Evolutionary conservation across 2,888 invertebrate species (phyloP).

Genomic region (Trichacis sp.): DNA sequence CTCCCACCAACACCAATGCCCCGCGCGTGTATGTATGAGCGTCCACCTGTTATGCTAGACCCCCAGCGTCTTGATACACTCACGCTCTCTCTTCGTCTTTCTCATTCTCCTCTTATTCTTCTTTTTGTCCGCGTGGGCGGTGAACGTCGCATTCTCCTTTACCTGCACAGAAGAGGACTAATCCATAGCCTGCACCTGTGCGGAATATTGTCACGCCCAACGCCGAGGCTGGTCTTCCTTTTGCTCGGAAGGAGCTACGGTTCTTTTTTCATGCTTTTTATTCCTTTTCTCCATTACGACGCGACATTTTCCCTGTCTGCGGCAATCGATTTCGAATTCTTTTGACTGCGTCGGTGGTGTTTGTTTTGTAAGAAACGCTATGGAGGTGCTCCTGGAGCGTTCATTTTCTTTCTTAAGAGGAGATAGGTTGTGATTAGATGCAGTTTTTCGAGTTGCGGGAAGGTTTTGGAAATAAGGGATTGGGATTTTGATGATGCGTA

Average conservation of each 20-base stretch:
- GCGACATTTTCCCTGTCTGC: constrained; percentile 2
- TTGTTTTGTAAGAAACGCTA: too few species aligned
- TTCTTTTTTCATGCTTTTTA: not conserved
- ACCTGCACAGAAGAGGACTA: constrained; percentile 38
- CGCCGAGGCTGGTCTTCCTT: not conserved
- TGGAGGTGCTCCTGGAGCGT: too few species aligned
- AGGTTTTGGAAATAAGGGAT: too few species aligned
- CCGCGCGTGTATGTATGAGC: too few species aligned
- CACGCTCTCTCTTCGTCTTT: constrained; percentile 20
- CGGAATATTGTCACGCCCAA: constrained; percentile 59
- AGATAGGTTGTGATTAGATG: too few species aligned
- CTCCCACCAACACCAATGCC: too few species aligned
- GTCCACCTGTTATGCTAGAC: constrained; percentile 65
- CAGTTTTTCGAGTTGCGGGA: too few species aligned
- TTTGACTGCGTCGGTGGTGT: not conserved
- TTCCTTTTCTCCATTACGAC: not conserved
- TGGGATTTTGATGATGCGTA: too few species aligned
- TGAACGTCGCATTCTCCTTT: constrained; percentile 43
- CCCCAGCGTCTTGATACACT: constrained; percentile 43
- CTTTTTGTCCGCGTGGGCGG: constrained; percentile 57
- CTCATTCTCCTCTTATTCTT: constrained; percentile 17
- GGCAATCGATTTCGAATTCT: not conserved
- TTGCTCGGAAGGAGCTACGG: not conserved
- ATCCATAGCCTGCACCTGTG: constrained; percentile 54
- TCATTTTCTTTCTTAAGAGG: too few species aligned